A percentile compares a stretch with the other conserved stretches of the same genome.
Conservation (phyloP, 2,888 invertebrate genomes). For the Noctua fimbriata region DNA sequence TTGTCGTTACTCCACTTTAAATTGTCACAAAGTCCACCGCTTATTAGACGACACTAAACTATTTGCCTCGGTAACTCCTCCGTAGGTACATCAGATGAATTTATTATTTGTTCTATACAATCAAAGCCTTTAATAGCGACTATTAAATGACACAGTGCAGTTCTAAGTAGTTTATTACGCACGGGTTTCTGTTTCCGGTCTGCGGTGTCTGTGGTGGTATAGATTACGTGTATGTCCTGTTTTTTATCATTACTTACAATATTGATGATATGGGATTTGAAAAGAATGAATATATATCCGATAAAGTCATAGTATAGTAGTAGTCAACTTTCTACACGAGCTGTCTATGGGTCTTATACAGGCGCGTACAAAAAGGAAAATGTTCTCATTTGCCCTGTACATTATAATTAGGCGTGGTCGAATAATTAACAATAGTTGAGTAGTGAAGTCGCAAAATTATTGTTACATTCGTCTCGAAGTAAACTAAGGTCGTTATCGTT, state of each 20-base stretch:
- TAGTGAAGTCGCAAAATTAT: constrained; percentile 30
- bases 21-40: constrained; percentile 48
- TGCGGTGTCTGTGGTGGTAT: constrained; percentile 35
- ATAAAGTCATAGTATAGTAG: background rate
- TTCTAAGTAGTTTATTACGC: constrained; percentile 57
- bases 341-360: too few relatives aligned
- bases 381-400: background rate
- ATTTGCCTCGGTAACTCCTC: constrained; percentile 35
- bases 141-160: constrained; percentile 55
- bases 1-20: constrained; percentile 30
- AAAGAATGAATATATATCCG: background rate
- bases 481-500: constrained; percentile 61
- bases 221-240: constrained; percentile 45
- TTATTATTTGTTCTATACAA: constrained; percentile 34
- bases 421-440: constrained; percentile 34
- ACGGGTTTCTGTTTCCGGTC: constrained; percentile 48
- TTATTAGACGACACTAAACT: constrained; percentile 33
- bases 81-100: constrained; percentile 35
- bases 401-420: background rate
- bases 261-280: constrained; percentile 16
- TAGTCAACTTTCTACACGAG: background rate
- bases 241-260: constrained; percentile 27
- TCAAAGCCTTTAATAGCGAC: constrained; percentile 24
- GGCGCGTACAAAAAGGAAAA: background rate
- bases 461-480: constrained; percentile 27